Conservation (phyloP, 1,140 invertebrate species). For the Drosophila hydei region DNA sequence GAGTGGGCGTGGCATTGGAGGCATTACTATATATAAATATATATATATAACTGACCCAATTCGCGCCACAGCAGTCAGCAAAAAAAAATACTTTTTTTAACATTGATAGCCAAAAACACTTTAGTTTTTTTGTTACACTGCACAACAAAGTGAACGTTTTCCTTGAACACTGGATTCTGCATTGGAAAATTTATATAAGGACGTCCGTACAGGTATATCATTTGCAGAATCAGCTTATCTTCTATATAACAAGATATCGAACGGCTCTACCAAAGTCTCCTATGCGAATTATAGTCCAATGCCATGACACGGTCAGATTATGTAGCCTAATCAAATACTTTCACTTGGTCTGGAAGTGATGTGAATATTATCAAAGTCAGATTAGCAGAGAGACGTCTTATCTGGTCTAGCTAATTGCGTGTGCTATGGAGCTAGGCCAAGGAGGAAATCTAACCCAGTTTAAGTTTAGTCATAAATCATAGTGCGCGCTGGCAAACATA, state of each 20-base stretch:
- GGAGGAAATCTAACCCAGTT: conserved; percentile 57
- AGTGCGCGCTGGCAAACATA: conserved; percentile 60
- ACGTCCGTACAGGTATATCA: no score
- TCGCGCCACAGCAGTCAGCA: neutral
- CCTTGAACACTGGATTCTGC: no score
- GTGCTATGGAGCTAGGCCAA: conserved; percentile 3
- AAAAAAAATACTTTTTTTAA: neutral
- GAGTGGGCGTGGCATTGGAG: conserved; percentile 6
- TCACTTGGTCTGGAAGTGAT: neutral
- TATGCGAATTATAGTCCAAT: no score
- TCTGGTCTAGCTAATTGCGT: conserved; percentile 41
- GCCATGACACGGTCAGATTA: no score
- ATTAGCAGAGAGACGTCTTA: conserved; percentile 35
- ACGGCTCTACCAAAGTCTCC: no score
- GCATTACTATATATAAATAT: conserved; percentile 2
- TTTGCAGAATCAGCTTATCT: no score
- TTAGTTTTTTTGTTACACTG: neutral
- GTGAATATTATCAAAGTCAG: conserved; percentile 7
- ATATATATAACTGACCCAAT: conserved; percentile 39
- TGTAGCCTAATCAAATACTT: no score
- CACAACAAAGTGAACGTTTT: no score
- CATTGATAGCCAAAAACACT: neutral
- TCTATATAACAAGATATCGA: no score
- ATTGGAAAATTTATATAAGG: no score
- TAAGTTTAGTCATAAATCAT: conserved; percentile 59